These are phyloP conservation scores for Acanthopleura granulata DNA, from an alignment of 2,888 invertebrate species.

Conservation along the genomic window DNA sequence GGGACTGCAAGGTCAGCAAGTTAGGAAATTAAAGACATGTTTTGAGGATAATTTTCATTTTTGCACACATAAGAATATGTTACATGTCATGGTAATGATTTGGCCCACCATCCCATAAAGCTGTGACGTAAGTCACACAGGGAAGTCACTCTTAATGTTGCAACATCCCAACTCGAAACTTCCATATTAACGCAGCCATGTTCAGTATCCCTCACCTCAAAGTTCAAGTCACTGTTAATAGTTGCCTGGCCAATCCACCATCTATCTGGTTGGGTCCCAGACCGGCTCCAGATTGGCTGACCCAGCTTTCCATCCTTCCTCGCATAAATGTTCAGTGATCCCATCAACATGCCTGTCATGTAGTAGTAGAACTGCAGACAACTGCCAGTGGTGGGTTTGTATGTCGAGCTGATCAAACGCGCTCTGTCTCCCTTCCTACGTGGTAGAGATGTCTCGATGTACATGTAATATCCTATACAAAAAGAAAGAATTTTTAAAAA, in stretches of 20 bases:
- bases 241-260: slow-evolving; percentile 44
- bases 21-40: too few relatives aligned
- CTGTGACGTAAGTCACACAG: too few relatives aligned
- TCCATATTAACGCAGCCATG: too few relatives aligned
- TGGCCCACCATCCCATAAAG: too few relatives aligned
- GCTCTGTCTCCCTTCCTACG: slow-evolving; percentile 33
- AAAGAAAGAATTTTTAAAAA: too few relatives aligned
- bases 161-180: too few relatives aligned
- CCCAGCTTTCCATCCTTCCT: neutral
- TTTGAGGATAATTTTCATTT: too few relatives aligned
- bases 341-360: slow-evolving; percentile 57
- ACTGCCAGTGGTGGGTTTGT: slow-evolving; percentile 48
- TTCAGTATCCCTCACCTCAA: neutral
- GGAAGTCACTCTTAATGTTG: too few relatives aligned
- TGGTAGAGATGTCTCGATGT: slow-evolving; percentile 48
- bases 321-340: neutral
- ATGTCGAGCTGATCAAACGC: slow-evolving; percentile 47
- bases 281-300: slow-evolving; percentile 46
- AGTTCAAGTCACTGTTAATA: neutral
- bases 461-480: slow-evolving; percentile 47
- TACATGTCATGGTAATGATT: too few relatives aligned
- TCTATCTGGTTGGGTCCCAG: slow-evolving; percentile 51
- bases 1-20: too few relatives aligned
- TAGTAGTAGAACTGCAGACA: slow-evolving; percentile 64
- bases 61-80: too few relatives aligned